A percentile compares a stretch with the other conserved stretches of the same genome.
Evolutionary conservation across 2,113 vertebrate genomes (phyloP).

Genomic region (Daubentonia madagascariensis): DNA sequence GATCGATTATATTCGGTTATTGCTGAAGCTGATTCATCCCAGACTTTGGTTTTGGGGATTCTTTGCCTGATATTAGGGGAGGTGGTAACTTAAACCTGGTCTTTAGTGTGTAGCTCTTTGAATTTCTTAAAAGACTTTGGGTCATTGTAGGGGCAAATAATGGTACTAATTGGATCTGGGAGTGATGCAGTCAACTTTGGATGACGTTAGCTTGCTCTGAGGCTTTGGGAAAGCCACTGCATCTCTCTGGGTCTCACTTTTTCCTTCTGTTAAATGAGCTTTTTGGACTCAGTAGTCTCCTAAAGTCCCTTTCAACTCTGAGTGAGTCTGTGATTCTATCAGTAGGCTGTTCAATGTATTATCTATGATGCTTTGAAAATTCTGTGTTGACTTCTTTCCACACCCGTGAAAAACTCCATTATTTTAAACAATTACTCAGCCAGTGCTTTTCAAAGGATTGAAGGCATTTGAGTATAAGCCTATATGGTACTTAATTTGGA

Average conservation of each 20-base stretch:
- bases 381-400: not conserved
- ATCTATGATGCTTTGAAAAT: not conserved
- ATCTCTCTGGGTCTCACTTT: not conserved
- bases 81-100: not conserved
- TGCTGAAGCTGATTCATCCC: not conserved
- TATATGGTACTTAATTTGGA: not conserved
- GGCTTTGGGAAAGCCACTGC: not conserved
- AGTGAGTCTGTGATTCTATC: not conserved
- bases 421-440: not conserved
- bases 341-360: not conserved
- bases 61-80: not conserved
- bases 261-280: not conserved
- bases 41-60: not conserved
- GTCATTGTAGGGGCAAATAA: not conserved
- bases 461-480: not conserved
- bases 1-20: not conserved
- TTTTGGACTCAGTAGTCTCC: not conserved
- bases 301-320: not conserved
- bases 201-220: not conserved
- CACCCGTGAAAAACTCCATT: not conserved
- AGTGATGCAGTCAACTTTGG: rapidly evolving
- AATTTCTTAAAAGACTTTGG: not conserved
- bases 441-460: not conserved
- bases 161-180: not conserved
- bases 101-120: not conserved